A percentile compares a stretch with the other conserved stretches of the same genome.
These are phyloP conservation scores for Ferrisia virgata DNA, from an alignment of 2,888 invertebrate species.

Conservation along the genomic window DNA sequence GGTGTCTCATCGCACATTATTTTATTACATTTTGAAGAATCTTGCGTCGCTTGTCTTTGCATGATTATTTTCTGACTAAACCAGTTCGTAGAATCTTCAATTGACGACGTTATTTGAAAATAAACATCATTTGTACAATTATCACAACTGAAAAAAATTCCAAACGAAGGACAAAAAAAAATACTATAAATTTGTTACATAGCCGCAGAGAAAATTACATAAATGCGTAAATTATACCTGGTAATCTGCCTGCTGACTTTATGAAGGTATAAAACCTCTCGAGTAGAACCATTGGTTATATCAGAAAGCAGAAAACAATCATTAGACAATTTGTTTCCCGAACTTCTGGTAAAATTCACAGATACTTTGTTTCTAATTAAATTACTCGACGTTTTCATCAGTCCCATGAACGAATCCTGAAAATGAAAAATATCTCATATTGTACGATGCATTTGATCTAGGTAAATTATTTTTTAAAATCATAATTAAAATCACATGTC, in stretches of 20 bases:
- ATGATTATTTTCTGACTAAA: not conserved
- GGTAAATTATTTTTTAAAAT: too few species aligned
- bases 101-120: not conserved
- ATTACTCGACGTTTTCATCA: not conserved
- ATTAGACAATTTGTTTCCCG: not conserved
- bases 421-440: not conserved
- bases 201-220: not conserved
- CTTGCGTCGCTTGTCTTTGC: not conserved
- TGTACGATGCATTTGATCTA: too few species aligned
- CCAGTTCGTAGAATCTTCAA: not conserved
- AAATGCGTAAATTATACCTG: not conserved
- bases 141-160: not conserved
- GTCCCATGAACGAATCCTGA: not conserved
- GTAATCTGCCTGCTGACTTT: not conserved
- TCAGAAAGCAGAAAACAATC: conserved; percentile 20
- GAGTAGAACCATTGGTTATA: not conserved
- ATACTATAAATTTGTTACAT: not conserved
- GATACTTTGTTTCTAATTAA: not conserved
- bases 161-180: not conserved
- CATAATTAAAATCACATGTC: too few species aligned
- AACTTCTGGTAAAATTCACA: not conserved
- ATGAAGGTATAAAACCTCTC: not conserved
- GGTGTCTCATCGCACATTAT: not conserved
- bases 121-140: not conserved
- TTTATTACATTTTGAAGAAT: not conserved